Conservation (phyloP, 2,888 invertebrate species). For the Erpobdella octoculata region DNA sequence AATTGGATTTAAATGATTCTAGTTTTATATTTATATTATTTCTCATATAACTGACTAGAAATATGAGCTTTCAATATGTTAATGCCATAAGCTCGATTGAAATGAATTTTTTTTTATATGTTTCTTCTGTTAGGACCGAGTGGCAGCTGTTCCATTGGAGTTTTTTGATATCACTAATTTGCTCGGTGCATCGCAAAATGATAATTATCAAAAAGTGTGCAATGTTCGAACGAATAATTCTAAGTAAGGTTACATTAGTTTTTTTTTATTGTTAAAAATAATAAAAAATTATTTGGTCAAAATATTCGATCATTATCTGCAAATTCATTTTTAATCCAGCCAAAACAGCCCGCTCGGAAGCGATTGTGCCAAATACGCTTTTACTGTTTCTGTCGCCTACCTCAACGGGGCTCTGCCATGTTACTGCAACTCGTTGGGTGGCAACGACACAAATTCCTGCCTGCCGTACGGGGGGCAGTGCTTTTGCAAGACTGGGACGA, state of each 20-base stretch:
- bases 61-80: too few relatives aligned
- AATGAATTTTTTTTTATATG: too few relatives aligned
- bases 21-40: too few relatives aligned
- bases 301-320: too few relatives aligned
- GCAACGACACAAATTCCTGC: slow-evolving; percentile 35
- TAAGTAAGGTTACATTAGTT: slow-evolving; percentile 30
- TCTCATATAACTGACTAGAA: too few relatives aligned
- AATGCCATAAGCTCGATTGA: too few relatives aligned
- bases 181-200: slow-evolving; percentile 28
- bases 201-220: slow-evolving; percentile 35
- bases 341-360: neutral
- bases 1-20: neutral
- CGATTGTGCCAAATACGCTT: slow-evolving; percentile 26
- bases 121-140: slow-evolving; percentile 37
- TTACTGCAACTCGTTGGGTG: slow-evolving; percentile 41
- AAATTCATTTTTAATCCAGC: too few relatives aligned
- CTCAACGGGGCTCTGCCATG: slow-evolving; percentile 40
- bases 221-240: slow-evolving; percentile 37
- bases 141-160: slow-evolving; percentile 39
- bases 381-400: slow-evolving; percentile 39
- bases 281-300: too few relatives aligned
- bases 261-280: too few relatives aligned
- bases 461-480: slow-evolving; percentile 41
- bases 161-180: slow-evolving; percentile 34
- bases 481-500: slow-evolving; percentile 41